Evolutionary conservation across 2,113 vertebrate species (phyloP).

Genomic region (Hemiprocne comata): DNA sequence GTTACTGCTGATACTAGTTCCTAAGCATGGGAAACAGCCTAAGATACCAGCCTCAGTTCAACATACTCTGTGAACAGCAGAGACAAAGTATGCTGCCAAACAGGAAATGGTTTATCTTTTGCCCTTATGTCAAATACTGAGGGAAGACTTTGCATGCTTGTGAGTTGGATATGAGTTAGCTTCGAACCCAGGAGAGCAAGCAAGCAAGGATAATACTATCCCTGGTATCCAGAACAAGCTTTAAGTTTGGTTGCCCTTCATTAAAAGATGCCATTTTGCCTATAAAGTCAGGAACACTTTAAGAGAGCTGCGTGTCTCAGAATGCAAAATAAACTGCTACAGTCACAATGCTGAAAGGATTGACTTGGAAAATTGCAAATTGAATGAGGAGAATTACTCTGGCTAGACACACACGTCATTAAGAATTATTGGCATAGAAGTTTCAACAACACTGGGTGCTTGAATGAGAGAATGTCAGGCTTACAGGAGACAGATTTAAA

Average conservation of each 20-base stretch:
- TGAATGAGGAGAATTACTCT: conserved; percentile 70
- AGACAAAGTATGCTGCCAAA: background rate
- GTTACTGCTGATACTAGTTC: background rate
- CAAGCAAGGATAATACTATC: background rate
- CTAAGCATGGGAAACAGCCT: background rate
- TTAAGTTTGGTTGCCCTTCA: background rate
- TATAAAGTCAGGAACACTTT: conserved; percentile 1
- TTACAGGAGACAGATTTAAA: conserved; percentile 61
- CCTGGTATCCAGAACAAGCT: conserved; percentile 16
- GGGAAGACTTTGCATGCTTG: background rate
- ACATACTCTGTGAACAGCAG: background rate
- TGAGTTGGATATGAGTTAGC: background rate
- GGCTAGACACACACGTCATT: conserved; percentile 70
- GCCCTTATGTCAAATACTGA: background rate
- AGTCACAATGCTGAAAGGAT: conserved; percentile 66
- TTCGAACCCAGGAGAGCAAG: background rate
- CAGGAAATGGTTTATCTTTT: background rate
- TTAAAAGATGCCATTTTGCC: background rate
- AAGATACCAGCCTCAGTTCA: background rate
- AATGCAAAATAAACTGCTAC: conserved; percentile 54
- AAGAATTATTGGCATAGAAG: conserved; percentile 64
- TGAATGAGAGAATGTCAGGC: conserved; percentile 57
- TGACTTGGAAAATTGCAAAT: conserved; percentile 67
- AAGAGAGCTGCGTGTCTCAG: conserved; percentile 30
- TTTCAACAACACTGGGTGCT: conserved; percentile 51